Percentiles rank a stretch among this genome's conserved stretches.
These are phyloP conservation scores for Eurosta solidaginis DNA, from an alignment of 1,140 invertebrate genomes.

Conservation along the genomic window DNA sequence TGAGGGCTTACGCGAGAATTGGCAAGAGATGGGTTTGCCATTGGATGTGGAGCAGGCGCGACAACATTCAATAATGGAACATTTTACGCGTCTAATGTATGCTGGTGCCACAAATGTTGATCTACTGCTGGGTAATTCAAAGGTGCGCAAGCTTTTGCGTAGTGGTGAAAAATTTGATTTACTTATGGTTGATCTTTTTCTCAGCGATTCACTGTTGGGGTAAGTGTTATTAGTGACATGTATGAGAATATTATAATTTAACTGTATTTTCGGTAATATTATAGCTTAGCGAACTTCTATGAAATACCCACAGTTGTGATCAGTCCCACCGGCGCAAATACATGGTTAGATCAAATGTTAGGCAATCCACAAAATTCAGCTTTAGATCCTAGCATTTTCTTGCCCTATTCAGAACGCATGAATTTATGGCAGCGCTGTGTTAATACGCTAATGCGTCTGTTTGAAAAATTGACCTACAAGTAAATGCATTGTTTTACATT, in stretches of 20 bases:
- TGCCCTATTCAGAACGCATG: slow-evolving; percentile 63
- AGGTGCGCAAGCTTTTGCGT: slow-evolving; percentile 46
- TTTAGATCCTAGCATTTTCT: slow-evolving; percentile 66
- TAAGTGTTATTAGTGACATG: slow-evolving; percentile 34
- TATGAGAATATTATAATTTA: background rate
- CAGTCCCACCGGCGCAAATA: slow-evolving; percentile 65
- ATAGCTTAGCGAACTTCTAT: slow-evolving; percentile 63
- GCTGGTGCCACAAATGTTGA: slow-evolving; percentile 53
- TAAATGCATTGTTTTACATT: slow-evolving; percentile 31
- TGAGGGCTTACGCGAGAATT: slow-evolving; percentile 55
- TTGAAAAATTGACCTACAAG: slow-evolving; percentile 53
- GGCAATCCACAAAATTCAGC: slow-evolving; percentile 68
- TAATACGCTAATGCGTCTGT: slow-evolving; percentile 61
- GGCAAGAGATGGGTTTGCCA: slow-evolving; percentile 59
- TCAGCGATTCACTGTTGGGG: slow-evolving; percentile 56
- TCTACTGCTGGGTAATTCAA: slow-evolving; percentile 43
- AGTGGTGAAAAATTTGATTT: slow-evolving; percentile 52
- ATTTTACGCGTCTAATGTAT: slow-evolving; percentile 51
- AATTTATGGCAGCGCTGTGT: slow-evolving; percentile 65
- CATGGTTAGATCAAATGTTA: slow-evolving; percentile 67
- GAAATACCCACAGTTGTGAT: slow-evolving; percentile 66
- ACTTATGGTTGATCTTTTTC: slow-evolving; percentile 50
- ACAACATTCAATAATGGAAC: slow-evolving; percentile 46
- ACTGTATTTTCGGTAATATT: background rate
- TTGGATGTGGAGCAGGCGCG: slow-evolving; percentile 48